These are phyloP conservation scores for Rousettus leschenaultii DNA, from an alignment of 2,113 vertebrate genomes.

Conservation along the genomic window DNA sequence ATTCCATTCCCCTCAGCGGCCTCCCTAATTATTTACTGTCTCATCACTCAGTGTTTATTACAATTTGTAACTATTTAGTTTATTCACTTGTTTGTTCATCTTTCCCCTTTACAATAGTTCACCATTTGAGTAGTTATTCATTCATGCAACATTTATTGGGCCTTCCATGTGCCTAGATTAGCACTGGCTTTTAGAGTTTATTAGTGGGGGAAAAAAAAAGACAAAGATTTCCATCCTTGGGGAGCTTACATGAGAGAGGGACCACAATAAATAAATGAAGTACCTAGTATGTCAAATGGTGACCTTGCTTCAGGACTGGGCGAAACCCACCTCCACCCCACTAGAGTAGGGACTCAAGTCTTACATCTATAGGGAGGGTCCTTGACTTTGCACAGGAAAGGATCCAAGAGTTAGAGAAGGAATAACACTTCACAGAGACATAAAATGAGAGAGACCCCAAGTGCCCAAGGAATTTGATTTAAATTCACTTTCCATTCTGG, in stretches of 20 bases:
- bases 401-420: too few relatives aligned
- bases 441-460: too few relatives aligned
- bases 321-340: too few relatives aligned
- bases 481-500: too few relatives aligned
- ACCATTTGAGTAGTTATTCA: background rate
- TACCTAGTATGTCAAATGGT: rapidly evolving
- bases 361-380: too few relatives aligned
- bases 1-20: background rate
- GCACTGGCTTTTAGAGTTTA: background rate
- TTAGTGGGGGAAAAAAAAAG: background rate
- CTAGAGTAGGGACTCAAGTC: too few relatives aligned
- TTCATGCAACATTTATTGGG: background rate
- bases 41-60: background rate
- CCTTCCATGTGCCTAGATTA: background rate
- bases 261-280: background rate
- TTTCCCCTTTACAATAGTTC: background rate
- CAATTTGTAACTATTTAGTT: background rate
- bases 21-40: background rate
- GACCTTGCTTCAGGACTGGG: too few relatives aligned
- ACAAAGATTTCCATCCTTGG: background rate
- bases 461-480: too few relatives aligned
- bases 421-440: too few relatives aligned
- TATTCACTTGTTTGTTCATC: background rate
- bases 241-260: background rate
- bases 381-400: too few relatives aligned